Evolutionary conservation across 2,797 vertebrate genomes (phyloP), one percentile per base, ranked within the genome.

Genomic region (Notolepis coatsorum): DNA sequence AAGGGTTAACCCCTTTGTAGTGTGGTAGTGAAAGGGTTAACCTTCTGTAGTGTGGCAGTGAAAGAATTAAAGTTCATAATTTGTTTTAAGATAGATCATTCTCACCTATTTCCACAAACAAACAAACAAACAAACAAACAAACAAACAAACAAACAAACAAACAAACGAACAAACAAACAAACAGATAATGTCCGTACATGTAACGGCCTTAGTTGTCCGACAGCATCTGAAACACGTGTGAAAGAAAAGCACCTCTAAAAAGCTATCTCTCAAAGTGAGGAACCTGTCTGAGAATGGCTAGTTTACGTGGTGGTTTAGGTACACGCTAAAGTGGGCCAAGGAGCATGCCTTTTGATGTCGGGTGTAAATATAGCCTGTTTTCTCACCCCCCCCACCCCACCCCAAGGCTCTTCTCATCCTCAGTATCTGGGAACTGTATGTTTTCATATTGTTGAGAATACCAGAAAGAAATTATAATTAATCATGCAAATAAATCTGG

Each of bases 381-480:
- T 57, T 52, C 28, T 42, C 50, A 47, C 31, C 12, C 24, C 13
- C 25, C 46, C 27, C 57, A 15, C 24, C 46, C 46, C 13, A 25
- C 46, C 30, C 43, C 37, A 31, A 39, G 48, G 33, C 41, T 23
- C 24, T 49, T 24, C 23, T 50, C 7, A 61, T 81, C 80, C 78
- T 33, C 37, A 49, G 42, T 51, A 54, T 50, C 60, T 52, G 49
- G 37, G 77, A 68, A 62, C 71, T 47, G 73, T 73, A 72, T 84
- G 77, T 88, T 82, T 81, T 86, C 58, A 70, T 71, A 79, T 80
- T 65, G 75, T 81, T 84, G 61, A n/a, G n/a, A 79, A 75, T 79
- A 65, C 52, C 71, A 81, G 65, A 89, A 71, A 81, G 87, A 71
- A 81, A 87, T 74, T 85, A 84, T 86, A 84, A 86, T 86, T 83